These are phyloP conservation scores for Bombus confusus DNA, from an alignment of 1,140 invertebrate genomes.

Conservation along the genomic window DNA sequence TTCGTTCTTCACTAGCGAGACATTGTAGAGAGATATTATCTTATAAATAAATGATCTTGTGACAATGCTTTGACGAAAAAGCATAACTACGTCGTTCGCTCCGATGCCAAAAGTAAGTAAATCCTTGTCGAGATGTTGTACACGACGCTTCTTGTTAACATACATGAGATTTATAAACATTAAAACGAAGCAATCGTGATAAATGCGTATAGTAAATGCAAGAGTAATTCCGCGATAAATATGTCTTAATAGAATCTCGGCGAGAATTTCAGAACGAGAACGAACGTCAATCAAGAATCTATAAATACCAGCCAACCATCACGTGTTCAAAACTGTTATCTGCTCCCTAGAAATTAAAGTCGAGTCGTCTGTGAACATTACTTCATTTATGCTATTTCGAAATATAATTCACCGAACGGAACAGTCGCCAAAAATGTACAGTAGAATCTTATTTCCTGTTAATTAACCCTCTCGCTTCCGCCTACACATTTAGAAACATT, in stretches of 20 bases:
- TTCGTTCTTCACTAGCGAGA: background rate
- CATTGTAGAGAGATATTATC: too few species aligned
- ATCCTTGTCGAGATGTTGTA: background rate
- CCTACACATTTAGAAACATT: background rate
- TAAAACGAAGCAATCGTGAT: background rate
- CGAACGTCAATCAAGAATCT: slow-evolving; percentile 27
- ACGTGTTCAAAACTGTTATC: slow-evolving; percentile 9
- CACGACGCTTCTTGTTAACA: slow-evolving; percentile 16
- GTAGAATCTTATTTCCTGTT: background rate
- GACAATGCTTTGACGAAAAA: background rate
- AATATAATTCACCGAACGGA: background rate
- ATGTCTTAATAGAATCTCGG: background rate
- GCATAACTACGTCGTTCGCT: background rate
- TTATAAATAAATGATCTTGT: slow-evolving; percentile 1
- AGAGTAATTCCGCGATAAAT: slow-evolving; percentile 16
- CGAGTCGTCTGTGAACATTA: background rate
- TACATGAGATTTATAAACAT: background rate
- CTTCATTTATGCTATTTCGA: background rate
- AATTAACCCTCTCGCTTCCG: background rate
- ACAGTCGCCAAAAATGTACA: background rate
- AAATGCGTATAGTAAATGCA: background rate
- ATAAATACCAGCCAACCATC: slow-evolving; percentile 21
- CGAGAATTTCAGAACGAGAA: slow-evolving; percentile 9
- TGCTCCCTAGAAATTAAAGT: background rate
- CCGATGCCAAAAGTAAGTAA: slow-evolving; percentile 18